Evolutionary conservation across 2,888 invertebrate species (phyloP).

Genomic region (Dasysyrphus albostriatus): DNA sequence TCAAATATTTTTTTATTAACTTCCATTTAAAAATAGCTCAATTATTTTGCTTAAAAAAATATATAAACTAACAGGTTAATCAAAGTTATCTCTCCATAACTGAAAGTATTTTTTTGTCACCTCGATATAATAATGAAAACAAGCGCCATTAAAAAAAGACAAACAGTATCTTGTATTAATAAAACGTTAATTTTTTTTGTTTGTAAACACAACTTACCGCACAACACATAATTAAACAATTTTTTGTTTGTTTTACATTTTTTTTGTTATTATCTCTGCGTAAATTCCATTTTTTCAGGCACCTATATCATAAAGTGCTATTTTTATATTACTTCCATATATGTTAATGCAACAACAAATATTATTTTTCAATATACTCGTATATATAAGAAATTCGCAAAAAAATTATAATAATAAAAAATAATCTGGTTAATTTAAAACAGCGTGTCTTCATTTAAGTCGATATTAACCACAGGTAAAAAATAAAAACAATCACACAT

Average conservation of each 20-base stretch:
- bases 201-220: not conserved
- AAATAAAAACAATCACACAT: not conserved
- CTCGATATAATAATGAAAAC: too few relatives aligned
- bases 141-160: not conserved
- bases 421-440: slow-evolving; percentile 20
- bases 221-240: not conserved
- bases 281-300: slow-evolving; percentile 1
- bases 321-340: too few relatives aligned
- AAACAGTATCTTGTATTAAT: not conserved
- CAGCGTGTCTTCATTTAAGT: slow-evolving; percentile 20
- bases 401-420: slow-evolving; percentile 3
- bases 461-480: slow-evolving; percentile 17
- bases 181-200: not conserved
- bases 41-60: too few relatives aligned
- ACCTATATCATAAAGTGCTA: not conserved
- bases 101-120: too few relatives aligned
- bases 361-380: slow-evolving; percentile 4
- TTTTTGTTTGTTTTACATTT: not conserved
- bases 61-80: too few relatives aligned
- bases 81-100: too few relatives aligned
- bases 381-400: too few relatives aligned
- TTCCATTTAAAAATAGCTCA: too few relatives aligned
- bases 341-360: not conserved
- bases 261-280: not conserved
- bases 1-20: too few relatives aligned